Evolutionary conservation across 2,888 invertebrate species (phyloP).

Genomic region (Leucophenga montana): DNA sequence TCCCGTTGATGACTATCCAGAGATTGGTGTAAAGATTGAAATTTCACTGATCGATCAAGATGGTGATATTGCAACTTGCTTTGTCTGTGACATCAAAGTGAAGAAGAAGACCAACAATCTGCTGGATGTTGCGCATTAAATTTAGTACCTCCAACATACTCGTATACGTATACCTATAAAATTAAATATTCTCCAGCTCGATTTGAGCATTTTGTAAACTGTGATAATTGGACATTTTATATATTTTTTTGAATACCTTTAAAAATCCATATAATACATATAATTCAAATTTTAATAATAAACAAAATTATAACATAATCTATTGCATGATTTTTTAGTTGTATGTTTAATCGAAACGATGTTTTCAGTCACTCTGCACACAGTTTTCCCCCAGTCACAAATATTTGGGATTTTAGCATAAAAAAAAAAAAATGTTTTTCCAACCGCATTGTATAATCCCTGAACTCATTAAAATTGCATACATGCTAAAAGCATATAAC

Average conservation of each 20-base stretch:
- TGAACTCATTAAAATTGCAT: conserved; percentile 59
- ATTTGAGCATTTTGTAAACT: background rate
- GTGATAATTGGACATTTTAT: conserved; percentile 1
- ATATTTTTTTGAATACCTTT: conserved; percentile 15
- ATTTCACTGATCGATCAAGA: conserved; percentile 66
- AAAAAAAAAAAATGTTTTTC: background rate
- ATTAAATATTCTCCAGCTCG: too few species aligned
- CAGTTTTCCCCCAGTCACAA: too few species aligned
- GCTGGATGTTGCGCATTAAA: too few species aligned
- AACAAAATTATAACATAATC: background rate
- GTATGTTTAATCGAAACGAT: background rate
- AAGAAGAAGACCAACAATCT: conserved; percentile 51
- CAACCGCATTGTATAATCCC: conserved; percentile 51
- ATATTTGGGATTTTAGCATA: too few species aligned
- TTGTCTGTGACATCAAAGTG: conserved; percentile 68
- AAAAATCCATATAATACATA: too few species aligned
- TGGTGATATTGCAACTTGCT: conserved; percentile 58
- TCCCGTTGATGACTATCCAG: conserved; percentile 68
- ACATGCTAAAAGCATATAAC: conserved; percentile 57
- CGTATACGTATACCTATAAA: too few species aligned
- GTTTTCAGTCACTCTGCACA: background rate
- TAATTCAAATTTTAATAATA: background rate
- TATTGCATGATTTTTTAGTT: too few species aligned
- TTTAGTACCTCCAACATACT: too few species aligned
- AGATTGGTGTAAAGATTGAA: conserved; percentile 67